Conservation (phyloP, 1,140 invertebrate genomes). For the Hesperophylax magnus region DNA sequence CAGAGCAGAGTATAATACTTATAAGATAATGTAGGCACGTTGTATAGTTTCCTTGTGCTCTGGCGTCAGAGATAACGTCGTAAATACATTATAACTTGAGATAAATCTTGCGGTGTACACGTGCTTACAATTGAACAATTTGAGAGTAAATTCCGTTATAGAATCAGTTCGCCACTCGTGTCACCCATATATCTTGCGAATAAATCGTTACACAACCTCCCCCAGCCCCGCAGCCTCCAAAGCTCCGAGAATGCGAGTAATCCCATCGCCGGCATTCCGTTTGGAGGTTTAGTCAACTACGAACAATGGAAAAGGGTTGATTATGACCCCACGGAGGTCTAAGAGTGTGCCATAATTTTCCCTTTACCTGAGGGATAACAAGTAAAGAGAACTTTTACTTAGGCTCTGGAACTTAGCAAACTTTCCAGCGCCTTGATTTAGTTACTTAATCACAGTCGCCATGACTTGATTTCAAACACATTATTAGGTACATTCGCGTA, state of each 20-base stretch:
- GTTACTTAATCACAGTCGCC: constrained; percentile 24
- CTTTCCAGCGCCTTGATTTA: constrained; percentile 20
- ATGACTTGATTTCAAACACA: neutral
- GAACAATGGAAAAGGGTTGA: constrained; percentile 38
- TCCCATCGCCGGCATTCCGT: neutral
- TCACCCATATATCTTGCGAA: constrained; percentile 23
- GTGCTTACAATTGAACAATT: too few species aligned
- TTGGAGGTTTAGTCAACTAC: constrained; percentile 34
- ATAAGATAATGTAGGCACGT: too few species aligned
- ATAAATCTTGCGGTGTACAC: too few species aligned
- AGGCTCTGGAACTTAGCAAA: neutral
- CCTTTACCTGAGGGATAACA: constrained; percentile 31
- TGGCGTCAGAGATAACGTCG: too few species aligned
- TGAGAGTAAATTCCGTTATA: neutral
- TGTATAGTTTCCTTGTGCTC: too few species aligned
- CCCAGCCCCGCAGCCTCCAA: too few species aligned
- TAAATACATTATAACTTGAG: too few species aligned
- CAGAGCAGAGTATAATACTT: too few species aligned
- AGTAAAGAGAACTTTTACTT: constrained; percentile 27
- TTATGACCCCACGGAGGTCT: constrained; percentile 38
- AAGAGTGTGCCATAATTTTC: constrained; percentile 33
- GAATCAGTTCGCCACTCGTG: neutral
- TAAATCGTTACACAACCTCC: constrained; percentile 3
- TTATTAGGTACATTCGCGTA: neutral
- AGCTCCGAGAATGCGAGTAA: neutral